Base-by-base conservation (phyloP, 2,888 invertebrate species). In the Trilocha varians region DNA sequence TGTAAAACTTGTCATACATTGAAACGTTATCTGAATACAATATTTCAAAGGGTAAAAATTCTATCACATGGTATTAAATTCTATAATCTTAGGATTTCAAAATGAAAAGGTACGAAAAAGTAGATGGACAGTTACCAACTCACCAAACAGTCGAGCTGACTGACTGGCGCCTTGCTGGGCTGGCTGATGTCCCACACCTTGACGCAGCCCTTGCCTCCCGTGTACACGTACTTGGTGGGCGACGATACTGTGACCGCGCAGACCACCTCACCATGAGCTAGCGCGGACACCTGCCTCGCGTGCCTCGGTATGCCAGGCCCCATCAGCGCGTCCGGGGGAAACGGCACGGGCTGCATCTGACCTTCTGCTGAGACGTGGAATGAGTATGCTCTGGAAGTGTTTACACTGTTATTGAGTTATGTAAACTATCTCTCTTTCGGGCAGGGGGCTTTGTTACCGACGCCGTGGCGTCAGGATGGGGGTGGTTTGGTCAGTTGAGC, bases 121-220 rank as follows among this genome's bases (percentile, higher is more conserved):
- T n/a, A n/a, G n/a, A n/a, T n/a, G 49, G 85, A 85, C 84, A 85
- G 83, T 80, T 84, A 80, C 82, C 80, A 68, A 88, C 89, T 87
- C 87, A 91, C 93, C 88, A 97, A 87, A 78, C 97, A 97, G 79
- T 97, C 96, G 53, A 97, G 87, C 71, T 96, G 96, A 48, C 95
- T 95, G 49, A 97, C 93, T 40, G 96, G 95, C 60, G 91, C 93
- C 73, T 95, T 95, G 48, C 91, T 92, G 17, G 95, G 93, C 70
- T 95, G 95, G 78, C 93, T 93, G 76, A 97, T 96, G 83, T 97
- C 97, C 97, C 97, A 97, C 46, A 98, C 96, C 83, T 98, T 98
- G 56, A 98, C 98, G 83, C 97, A 96, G 48, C 98, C 97, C 83
- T 97, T 97, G 58, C 97, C 97, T 37, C 97, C 98, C 3, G 98